Evolutionary conservation across 2,113 vertebrate genomes (phyloP).

Genomic region (Pithys albifrons): DNA sequence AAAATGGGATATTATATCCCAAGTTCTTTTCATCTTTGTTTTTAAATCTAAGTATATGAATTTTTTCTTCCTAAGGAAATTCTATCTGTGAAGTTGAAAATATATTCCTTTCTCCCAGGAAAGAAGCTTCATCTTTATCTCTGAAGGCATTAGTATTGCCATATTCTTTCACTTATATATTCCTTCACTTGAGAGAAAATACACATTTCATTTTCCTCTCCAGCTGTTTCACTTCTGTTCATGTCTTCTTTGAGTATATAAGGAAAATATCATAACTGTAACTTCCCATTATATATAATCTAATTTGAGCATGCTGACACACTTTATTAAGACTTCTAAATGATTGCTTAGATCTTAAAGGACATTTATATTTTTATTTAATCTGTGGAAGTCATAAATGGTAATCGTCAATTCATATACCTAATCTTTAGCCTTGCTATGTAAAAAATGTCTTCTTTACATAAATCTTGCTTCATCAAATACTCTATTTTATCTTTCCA

Average conservation of each 20-base stretch:
- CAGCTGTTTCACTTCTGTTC: conserved; percentile 52
- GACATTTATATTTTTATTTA: conserved; percentile 61
- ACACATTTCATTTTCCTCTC: conserved; percentile 54
- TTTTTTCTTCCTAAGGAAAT: not conserved
- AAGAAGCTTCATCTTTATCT: not conserved
- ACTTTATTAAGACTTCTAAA: conserved; percentile 51
- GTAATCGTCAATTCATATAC: not conserved
- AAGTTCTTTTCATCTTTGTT: not conserved
- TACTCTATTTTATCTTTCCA: not conserved
- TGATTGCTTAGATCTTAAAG: conserved; percentile 45
- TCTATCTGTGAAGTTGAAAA: not conserved
- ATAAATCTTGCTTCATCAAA: not conserved
- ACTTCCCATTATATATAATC: conserved; percentile 10
- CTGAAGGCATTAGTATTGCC: not conserved
- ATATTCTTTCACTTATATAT: not conserved
- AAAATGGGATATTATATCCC: not conserved
- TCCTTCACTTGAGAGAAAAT: conserved; percentile 42
- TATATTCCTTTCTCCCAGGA: not conserved
- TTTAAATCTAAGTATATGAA: not conserved
- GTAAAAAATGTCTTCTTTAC: not conserved
- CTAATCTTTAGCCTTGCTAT: not conserved
- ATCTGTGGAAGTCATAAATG: conserved; percentile 48
- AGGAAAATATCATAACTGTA: conserved; percentile 37
- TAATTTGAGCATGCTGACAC: conserved; percentile 44
- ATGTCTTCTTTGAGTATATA: not conserved